Conservation (phyloP, 2,797 vertebrate species). For the Enteromius mattozi region DNA sequence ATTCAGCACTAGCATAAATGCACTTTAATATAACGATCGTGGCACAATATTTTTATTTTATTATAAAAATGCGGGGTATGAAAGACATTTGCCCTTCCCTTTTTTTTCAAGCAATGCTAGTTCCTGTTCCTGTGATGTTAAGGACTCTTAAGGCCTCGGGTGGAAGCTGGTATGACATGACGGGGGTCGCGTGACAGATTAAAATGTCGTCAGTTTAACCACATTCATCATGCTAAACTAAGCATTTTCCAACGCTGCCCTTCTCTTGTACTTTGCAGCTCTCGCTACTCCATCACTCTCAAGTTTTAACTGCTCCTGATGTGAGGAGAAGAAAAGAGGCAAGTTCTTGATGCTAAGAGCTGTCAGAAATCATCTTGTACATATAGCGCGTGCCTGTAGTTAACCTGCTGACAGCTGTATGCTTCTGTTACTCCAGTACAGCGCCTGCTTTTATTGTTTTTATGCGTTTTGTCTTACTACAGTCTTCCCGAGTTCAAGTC, state of each 20-base stretch:
- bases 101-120: neutral
- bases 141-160: conserved; percentile 11
- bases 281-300: conserved; percentile 65
- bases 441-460: conserved; percentile 46
- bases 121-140: neutral
- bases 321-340: conserved; percentile 44
- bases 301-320: conserved; percentile 55
- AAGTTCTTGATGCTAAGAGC: conserved; percentile 52
- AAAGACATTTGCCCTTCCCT: neutral
- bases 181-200: conserved; percentile 27
- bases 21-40: too few species aligned
- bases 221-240: conserved; percentile 63
- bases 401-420: conserved; percentile 49
- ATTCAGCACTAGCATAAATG: neutral
- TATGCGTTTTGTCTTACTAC: neutral
- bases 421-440: conserved; percentile 27
- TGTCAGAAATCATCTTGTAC: conserved; percentile 60
- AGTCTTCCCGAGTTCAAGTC: neutral
- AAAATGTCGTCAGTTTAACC: conserved; percentile 52
- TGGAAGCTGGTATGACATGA: conserved; percentile 10
- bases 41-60: too few species aligned
- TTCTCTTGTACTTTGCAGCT: conserved; percentile 60
- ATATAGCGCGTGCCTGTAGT: conserved; percentile 41
- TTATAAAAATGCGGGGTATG: too few species aligned
- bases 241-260: conserved; percentile 62